These are phyloP conservation scores for Fratercula arctica DNA, from an alignment of 2,797 vertebrate species.

Conservation along the genomic window DNA sequence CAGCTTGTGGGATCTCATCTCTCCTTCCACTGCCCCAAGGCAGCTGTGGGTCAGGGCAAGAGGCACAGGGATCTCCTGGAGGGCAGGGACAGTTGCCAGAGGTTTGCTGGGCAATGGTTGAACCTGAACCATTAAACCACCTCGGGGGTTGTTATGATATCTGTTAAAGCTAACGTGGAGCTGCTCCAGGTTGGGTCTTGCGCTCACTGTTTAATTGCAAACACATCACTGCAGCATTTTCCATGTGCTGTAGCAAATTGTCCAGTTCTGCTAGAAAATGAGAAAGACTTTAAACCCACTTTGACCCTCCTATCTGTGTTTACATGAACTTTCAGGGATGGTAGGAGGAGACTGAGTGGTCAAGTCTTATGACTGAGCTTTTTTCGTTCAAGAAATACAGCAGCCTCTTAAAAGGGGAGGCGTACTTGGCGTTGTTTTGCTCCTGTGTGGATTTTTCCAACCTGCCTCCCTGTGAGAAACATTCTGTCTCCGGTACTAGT, in stretches of 20 bases:
- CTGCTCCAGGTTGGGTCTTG: neutral
- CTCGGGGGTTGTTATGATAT: rapidly evolving
- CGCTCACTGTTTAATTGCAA: neutral
- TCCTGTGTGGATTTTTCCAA: neutral
- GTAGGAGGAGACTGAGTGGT: neutral
- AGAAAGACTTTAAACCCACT: neutral
- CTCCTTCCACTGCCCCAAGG: neutral
- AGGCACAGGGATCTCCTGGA: neutral
- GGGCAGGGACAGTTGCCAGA: neutral
- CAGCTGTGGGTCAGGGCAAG: neutral
- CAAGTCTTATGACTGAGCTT: neutral
- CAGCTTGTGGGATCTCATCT: neutral
- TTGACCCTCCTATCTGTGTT: neutral
- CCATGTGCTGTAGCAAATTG: neutral
- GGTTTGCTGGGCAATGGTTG: neutral
- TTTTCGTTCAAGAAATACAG: neutral
- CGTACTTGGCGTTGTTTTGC: rapidly evolving
- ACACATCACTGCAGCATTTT: neutral
- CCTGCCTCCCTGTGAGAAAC: neutral
- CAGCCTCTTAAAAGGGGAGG: neutral
- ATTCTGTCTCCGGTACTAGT: neutral
- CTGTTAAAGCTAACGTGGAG: neutral
- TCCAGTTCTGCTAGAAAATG: neutral
- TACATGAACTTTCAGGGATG: neutral
- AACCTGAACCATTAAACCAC: neutral